Percentiles rank a stretch among this genome's conserved stretches.
Evolutionary conservation across 2,797 vertebrate genomes (phyloP).

Genomic region (Sebastes diaconus): DNA sequence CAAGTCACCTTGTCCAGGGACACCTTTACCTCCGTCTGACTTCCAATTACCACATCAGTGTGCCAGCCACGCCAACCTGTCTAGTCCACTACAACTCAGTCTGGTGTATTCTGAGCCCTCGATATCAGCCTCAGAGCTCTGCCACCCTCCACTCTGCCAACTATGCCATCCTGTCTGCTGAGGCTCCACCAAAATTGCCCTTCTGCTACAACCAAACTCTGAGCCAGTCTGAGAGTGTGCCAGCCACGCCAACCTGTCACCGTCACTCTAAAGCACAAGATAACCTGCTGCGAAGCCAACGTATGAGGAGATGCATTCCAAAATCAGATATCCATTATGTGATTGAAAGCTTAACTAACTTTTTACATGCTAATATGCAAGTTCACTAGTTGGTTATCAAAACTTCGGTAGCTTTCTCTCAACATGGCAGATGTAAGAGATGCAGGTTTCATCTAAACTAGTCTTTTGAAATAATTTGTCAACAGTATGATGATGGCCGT

Average conservation of each 20-base stretch:
- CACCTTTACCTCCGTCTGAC: constrained; percentile 37
- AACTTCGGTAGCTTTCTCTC: not conserved
- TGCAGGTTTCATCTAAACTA: not conserved
- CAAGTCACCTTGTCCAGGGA: not conserved
- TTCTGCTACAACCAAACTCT: constrained; percentile 65
- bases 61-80: constrained; percentile 62
- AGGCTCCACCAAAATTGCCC: constrained; percentile 73
- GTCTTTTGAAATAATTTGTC: not conserved
- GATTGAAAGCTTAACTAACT: not conserved
- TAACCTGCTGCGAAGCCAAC: constrained; percentile 50
- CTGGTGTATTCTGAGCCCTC: constrained; percentile 68
- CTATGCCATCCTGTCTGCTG: constrained; percentile 77
- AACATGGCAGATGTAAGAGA: not conserved
- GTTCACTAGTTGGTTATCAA: not conserved
- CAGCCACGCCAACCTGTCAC: constrained; percentile 73
- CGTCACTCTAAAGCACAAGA: constrained; percentile 55
- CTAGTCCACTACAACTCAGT: constrained; percentile 58
- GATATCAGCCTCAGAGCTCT: constrained; percentile 40
- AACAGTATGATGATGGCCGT: no score
- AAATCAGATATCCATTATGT: constrained; percentile 38
- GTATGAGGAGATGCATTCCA: constrained; percentile 36
- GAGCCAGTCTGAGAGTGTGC: constrained; percentile 64
- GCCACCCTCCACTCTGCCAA: constrained; percentile 65
- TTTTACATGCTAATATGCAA: not conserved
- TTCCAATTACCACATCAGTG: constrained; percentile 9